These are phyloP conservation scores for Sarcophaga caerulescens DNA, from an alignment of 2,888 invertebrate genomes.

Conservation along the genomic window DNA sequence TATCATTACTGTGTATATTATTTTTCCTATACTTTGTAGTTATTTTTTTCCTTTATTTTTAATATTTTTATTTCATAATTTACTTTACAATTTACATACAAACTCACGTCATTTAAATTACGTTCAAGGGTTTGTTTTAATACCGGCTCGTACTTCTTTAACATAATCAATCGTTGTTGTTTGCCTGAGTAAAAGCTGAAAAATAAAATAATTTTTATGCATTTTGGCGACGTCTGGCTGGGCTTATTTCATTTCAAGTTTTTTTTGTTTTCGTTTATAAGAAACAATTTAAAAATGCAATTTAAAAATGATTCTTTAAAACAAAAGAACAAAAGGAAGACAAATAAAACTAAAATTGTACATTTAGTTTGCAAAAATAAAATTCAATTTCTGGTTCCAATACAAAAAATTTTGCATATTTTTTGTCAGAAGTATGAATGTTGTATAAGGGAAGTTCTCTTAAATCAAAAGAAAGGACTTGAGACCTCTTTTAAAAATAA, in stretches of 20 bases:
- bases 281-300: slow-evolving; percentile 30
- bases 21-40: too few species aligned
- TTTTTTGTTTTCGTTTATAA: slow-evolving; percentile 22
- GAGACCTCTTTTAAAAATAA: too few species aligned
- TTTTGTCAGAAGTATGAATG: too few species aligned
- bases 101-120: slow-evolving; percentile 59
- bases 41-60: not conserved
- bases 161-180: slow-evolving; percentile 55
- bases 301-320: slow-evolving; percentile 23
- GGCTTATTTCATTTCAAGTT: slow-evolving; percentile 22
- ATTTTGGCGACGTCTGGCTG: slow-evolving; percentile 61
- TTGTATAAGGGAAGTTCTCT: too few species aligned
- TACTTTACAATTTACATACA: slow-evolving; percentile 24
- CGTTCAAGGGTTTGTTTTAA: slow-evolving; percentile 39
- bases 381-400: too few species aligned
- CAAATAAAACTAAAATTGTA: not conserved
- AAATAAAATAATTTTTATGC: slow-evolving; percentile 49
- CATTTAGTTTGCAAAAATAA: slow-evolving; percentile 18
- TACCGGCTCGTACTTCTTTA: slow-evolving; percentile 6
- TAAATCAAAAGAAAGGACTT: too few species aligned
- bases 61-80: not conserved
- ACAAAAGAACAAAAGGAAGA: not conserved
- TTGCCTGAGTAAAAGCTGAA: not conserved
- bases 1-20: too few species aligned
- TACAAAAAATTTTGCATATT: too few species aligned